A percentile compares a stretch with the other conserved stretches of the same genome.
These are phyloP conservation scores for Thymelicus lineola DNA, from an alignment of 2,888 invertebrate species.

Conservation along the genomic window DNA sequence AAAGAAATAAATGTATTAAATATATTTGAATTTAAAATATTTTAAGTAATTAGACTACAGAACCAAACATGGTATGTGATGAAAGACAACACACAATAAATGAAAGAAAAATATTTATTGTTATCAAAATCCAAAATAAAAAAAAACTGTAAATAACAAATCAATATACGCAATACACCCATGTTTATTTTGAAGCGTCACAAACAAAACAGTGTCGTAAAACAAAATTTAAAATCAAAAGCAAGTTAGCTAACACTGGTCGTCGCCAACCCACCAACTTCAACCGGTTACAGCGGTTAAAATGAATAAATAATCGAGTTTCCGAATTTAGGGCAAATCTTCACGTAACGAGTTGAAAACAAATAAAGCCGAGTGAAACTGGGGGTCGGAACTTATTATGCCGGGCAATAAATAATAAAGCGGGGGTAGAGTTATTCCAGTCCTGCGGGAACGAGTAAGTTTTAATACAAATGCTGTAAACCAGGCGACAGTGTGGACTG, in stretches of 20 bases:
- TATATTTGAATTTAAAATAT: too few species aligned
- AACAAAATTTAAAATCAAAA: constrained; percentile 14
- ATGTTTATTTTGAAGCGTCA: too few species aligned
- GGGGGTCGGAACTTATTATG: constrained; percentile 67
- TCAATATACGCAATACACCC: too few species aligned
- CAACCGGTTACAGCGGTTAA: constrained; percentile 48
- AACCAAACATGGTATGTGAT: too few species aligned
- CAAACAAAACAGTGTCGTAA: not conserved
- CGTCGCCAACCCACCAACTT: constrained; percentile 9
- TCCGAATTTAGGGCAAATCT: constrained; percentile 77
- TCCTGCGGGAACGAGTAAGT: constrained; percentile 58
- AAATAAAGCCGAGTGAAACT: constrained; percentile 64
- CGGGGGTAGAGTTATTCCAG: constrained; percentile 48
- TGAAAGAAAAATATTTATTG: not conserved
- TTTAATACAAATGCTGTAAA: constrained; percentile 61
- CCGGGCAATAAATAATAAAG: constrained; percentile 80
- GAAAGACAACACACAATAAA: too few species aligned
- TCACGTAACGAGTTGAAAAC: constrained; percentile 79
- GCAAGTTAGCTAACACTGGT: not conserved
- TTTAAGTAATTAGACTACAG: too few species aligned
- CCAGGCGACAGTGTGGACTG: constrained; percentile 38
- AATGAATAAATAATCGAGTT: constrained; percentile 81
- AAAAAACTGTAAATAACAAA: not conserved
- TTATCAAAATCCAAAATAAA: not conserved
- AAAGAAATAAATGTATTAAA: too few species aligned